phyloP scores from a whole-genome alignment of 30 jellyfish, hydroid and myxozoan genomes.

The Chironex yamaguchii region DNA sequence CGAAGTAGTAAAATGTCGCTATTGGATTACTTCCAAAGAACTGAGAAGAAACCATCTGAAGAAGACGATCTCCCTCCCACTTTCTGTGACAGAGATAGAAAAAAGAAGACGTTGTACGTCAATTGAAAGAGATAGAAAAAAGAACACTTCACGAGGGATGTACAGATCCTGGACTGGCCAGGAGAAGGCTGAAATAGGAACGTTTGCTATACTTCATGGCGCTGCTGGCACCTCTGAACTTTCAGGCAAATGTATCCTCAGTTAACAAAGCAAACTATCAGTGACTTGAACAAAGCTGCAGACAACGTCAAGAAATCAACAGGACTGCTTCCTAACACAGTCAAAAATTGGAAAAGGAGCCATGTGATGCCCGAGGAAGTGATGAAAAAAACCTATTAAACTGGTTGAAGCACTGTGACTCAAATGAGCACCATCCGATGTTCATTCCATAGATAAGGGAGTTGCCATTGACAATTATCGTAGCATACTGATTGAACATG shows the following conservation, averaged over 20 bases:
- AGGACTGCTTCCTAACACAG: slow-evolving; percentile 1
- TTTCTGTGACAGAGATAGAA: too few species aligned
- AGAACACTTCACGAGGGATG: too few species aligned
- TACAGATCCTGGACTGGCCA: slow-evolving; percentile 22
- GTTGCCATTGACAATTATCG: slow-evolving; percentile 36
- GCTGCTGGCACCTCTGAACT: background rate
- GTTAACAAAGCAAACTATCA: slow-evolving; percentile 13
- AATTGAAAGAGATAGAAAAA: too few species aligned
- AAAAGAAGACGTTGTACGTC: too few species aligned
- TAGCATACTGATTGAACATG: slow-evolving; percentile 12
- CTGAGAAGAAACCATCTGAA: too few species aligned
- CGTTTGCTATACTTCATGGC: slow-evolving; percentile 14
- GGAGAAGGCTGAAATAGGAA: slow-evolving; percentile 24
- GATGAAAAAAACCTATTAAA: slow-evolving; percentile 32
- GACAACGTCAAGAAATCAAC: too few species aligned
- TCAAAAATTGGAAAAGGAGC: slow-evolving; percentile 33
- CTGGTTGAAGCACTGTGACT: slow-evolving; percentile 45
- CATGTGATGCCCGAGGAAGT: slow-evolving; percentile 52
- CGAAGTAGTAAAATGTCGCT: too few species aligned
- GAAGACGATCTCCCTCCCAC: too few species aligned
- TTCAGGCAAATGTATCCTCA: background rate
- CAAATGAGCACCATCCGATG: slow-evolving; percentile 55
- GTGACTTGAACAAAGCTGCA: slow-evolving; percentile 31
- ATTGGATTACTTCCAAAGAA: too few species aligned
- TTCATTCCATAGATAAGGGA: slow-evolving; percentile 42